Evolutionary conservation across 2,797 vertebrate species (phyloP), one percentile per base, ranked within the genome.

Genomic region (Myoxocephalus aenaeus): DNA sequence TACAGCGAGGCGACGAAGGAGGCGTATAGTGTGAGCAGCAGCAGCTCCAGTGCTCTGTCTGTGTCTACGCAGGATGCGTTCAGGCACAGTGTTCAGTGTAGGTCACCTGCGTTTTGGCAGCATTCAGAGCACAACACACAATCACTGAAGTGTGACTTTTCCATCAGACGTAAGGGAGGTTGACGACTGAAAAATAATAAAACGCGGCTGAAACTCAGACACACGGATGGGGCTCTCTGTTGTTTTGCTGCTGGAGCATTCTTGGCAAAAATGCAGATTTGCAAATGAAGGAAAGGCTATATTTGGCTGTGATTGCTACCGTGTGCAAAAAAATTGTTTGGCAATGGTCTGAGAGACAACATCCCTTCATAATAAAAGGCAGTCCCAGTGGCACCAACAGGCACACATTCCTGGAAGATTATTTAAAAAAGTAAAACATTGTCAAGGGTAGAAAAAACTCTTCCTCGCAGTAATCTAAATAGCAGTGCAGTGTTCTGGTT

Each of bases 41-140:
- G 56, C 56, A 58, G 54, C 51, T 54, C 51, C 22, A 14, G 4
- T 32, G 32, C 32, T 32, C 32, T 5, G 25, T 29, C 1, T 3
- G 1, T 44, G 15, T 57, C 50, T 22, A 27, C 53, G 20, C 38
- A 51, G 2, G 69, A 62, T 50, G 57, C 36, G 2, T 79, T 75
- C 51, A 71, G 44, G 38, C 20, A 50, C 40, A 56, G 40, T n/a
- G 40, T 6, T 78, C 2, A 54, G 7, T 72, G 46, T 64, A 44
- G 70, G 17, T 53, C n/a, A 29, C 29, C 38, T 7, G 14, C 4
- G 1, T 67, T 75, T 66, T 81, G 38, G 69, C 46, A 44, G 44
- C n/a, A 4, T 15, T 36, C 34, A 7, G 32, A 59, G 14, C 17
- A 3, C n/a, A 27, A 20, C 5, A 66, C 25, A 25, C 18, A 18